Percentiles rank a stretch among this genome's conserved stretches.
These are phyloP conservation scores for Tetragnatha montana DNA, from an alignment of 2,888 invertebrate species.

Conservation along the genomic window DNA sequence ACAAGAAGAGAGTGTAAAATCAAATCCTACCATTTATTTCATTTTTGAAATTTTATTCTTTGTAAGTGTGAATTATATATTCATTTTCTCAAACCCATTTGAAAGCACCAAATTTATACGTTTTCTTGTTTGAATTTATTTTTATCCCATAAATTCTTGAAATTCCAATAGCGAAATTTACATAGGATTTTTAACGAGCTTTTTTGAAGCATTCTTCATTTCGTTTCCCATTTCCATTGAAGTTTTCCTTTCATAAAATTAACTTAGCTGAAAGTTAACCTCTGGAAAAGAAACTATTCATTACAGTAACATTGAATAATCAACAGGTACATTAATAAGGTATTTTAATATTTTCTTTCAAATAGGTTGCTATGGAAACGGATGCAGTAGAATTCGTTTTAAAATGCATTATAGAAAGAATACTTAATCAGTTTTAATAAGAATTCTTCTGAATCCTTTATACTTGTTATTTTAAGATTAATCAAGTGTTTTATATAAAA, in stretches of 20 bases:
- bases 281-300: background rate
- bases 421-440: conserved; percentile 17
- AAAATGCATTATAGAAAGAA: background rate
- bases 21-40: too few relatives aligned
- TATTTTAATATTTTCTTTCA: background rate
- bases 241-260: too few relatives aligned
- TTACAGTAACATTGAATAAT: conserved; percentile 10
- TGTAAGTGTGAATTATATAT: too few relatives aligned
- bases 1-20: too few relatives aligned
- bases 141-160: background rate
- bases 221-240: too few relatives aligned
- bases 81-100: background rate
- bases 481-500: background rate
- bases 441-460: background rate
- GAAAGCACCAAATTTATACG: background rate
- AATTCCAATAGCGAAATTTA: background rate
- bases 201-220: background rate
- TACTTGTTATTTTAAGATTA: background rate
- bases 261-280: too few relatives aligned
- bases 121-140: background rate
- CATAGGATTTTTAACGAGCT: background rate
- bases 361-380: conserved; percentile 10
- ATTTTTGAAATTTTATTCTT: too few relatives aligned
- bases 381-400: conserved; percentile 12
- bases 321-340: conserved; percentile 6